Percentiles rank a stretch among this genome's conserved stretches.
Evolutionary conservation across 1,140 invertebrate species (phyloP).

Genomic region (Danaus melanippus): DNA sequence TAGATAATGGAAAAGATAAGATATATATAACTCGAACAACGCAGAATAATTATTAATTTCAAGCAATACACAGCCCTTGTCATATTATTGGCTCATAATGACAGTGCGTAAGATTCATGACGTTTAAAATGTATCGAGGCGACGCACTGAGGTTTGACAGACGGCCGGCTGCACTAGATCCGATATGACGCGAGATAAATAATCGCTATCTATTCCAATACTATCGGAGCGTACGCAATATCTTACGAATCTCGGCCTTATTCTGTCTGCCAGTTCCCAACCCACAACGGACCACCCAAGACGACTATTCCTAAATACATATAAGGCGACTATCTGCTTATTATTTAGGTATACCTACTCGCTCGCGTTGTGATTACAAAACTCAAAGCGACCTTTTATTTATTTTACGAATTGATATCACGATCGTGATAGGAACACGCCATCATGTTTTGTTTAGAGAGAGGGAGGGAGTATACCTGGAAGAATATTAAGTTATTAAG

Average conservation of each 20-base stretch:
- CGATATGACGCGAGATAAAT: constrained; percentile 59
- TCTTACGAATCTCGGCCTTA: constrained; percentile 61
- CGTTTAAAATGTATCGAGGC: constrained; percentile 38
- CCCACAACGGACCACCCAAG: constrained; percentile 59
- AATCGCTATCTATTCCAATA: constrained; percentile 61
- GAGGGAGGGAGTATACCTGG: too few relatives aligned
- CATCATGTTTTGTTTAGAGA: constrained; percentile 15
- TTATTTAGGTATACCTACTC: constrained; percentile 39
- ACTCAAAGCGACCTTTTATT: constrained; percentile 27
- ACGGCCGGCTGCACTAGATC: constrained; percentile 55
- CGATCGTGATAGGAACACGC: constrained; percentile 27
- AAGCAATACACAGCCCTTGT: constrained; percentile 7
- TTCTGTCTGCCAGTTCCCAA: constrained; percentile 41
- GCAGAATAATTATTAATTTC: too few relatives aligned
- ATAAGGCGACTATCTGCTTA: constrained; percentile 53
- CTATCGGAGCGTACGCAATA: constrained; percentile 50
- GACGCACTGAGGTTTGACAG: constrained; percentile 36
- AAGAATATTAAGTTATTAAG: too few relatives aligned
- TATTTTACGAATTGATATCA: constrained; percentile 26
- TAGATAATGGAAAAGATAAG: too few relatives aligned
- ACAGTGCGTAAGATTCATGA: constrained; percentile 27
- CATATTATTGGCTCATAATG: constrained; percentile 21
- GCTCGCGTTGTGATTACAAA: constrained; percentile 9
- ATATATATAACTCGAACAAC: too few relatives aligned
- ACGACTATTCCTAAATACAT: constrained; percentile 50